Base-by-base conservation (phyloP, 1,140 invertebrate genomes). In the Sesamia nonagrioides region DNA sequence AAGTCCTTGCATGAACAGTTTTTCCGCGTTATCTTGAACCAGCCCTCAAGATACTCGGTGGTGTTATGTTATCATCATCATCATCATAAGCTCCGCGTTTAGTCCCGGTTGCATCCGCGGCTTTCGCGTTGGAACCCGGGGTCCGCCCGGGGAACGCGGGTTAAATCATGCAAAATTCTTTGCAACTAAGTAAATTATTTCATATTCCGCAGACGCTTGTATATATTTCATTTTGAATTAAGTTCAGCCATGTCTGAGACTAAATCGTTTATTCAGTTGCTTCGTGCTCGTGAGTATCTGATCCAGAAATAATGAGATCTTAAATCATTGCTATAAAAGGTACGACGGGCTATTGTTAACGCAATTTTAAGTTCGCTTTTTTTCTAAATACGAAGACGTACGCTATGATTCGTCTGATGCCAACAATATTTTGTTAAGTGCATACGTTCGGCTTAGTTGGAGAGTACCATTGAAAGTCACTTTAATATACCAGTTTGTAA, bases 271-370 rank as follows among this genome's bases (percentile, higher is more conserved):
- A 6, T 27, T 68, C n/a, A n/a, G 18, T 45, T 21, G 58, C 58
- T 8, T 45, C 9, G 21, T 27, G 27, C 18, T 40, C 21, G 37
- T 45, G 40, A 21, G 21, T 69, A 69, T 50, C 18, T 69, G 11
- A 50, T 69, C 27, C 66, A 33, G 50, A 66, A 48, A 69, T 69
- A 69, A 69, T 69, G 42, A 50, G 42, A 69, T 33, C 42, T 18
- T 69, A 69, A 48, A 69, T 69, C 66, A 69, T 69, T 11, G 42
- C 18, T 0, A 13, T 18, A 8, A 17, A 50, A 7, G 18, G 66
- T 66, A 18, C 42, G 4, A 15, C 27, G 42, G 13, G 66, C 13
- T 27, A 69, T 69, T 33, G 42, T 69, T 33, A 33, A n/a, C 2
- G 66, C 0, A 69, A 69, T 69, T 66, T 66, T 50, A 13, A 3